phyloP scores from a whole-genome alignment of 1,140 invertebrate genomes.

The Nymphalis io region DNA sequence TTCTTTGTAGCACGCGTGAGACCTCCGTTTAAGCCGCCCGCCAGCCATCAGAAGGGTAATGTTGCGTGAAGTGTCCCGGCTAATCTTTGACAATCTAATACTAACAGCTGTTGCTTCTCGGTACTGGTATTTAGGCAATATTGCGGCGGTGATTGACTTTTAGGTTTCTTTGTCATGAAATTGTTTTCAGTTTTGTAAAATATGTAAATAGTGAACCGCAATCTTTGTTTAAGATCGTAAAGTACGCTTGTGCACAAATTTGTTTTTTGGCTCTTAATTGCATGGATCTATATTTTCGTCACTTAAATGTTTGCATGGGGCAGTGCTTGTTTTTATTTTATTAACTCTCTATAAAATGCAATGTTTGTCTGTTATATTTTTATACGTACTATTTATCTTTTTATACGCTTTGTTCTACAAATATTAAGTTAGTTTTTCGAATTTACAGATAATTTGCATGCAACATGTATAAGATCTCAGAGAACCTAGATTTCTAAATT shows the following conservation, averaged over 20 bases:
- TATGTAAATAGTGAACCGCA: conserved; percentile 13
- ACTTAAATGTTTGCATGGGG: background rate
- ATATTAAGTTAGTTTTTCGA: no score
- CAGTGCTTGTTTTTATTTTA: background rate
- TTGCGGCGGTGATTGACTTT: conserved; percentile 56
- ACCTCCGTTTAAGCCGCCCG: conserved; percentile 67
- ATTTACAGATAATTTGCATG: no score
- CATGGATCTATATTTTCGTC: background rate
- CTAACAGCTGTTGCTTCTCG: conserved; percentile 64
- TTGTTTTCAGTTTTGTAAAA: conserved; percentile 35
- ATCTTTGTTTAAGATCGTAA: background rate
- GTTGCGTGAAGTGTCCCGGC: conserved; percentile 58
- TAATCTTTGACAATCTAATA: conserved; percentile 56
- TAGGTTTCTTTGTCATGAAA: conserved; percentile 41
- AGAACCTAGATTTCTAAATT: no score
- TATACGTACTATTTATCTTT: no score
- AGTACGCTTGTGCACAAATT: background rate
- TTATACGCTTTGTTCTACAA: no score
- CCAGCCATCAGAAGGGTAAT: conserved; percentile 76
- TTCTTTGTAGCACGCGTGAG: conserved; percentile 73
- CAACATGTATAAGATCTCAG: no score
- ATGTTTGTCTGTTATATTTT: no score
- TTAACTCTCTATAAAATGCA: background rate
- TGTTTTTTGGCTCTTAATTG: background rate
- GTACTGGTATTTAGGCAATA: conserved; percentile 65